A percentile compares a stretch with the other conserved stretches of the same genome.
phyloP scores from a whole-genome alignment of 2,888 invertebrate genomes.

The Drosophila mimica region DNA sequence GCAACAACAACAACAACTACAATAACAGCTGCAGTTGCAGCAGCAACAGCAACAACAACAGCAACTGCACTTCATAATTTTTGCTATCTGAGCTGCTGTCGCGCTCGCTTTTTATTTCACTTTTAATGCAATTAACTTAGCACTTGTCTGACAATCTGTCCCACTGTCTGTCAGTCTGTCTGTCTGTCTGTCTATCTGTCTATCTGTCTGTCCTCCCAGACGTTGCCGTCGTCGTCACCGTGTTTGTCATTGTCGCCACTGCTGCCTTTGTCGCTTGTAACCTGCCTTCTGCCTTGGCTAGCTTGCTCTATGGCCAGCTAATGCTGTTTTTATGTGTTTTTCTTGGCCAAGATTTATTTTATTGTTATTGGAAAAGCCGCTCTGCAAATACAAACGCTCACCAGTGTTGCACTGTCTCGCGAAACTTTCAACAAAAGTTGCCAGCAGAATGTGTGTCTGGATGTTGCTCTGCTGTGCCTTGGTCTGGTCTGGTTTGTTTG shows the following conservation, averaged over 20 bases:
- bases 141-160: constrained; percentile 70
- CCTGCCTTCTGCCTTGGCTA: constrained; percentile 58
- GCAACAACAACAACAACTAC: constrained; percentile 47
- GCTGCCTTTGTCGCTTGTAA: constrained; percentile 30
- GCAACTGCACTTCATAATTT: constrained; percentile 75
- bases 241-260: constrained; percentile 63
- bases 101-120: constrained; percentile 76
- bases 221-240: constrained; percentile 40
- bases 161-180: constrained; percentile 40
- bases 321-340: constrained; percentile 80
- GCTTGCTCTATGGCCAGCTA: constrained; percentile 73
- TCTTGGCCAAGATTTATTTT: constrained; percentile 79
- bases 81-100: constrained; percentile 77
- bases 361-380: constrained; percentile 78
- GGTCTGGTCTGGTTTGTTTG: constrained; percentile 62
- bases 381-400: constrained; percentile 33
- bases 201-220: constrained; percentile 49
- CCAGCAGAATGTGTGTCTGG: constrained; percentile 1
- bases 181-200: constrained; percentile 29
- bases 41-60: constrained; percentile 35
- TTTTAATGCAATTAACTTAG: constrained; percentile 79
- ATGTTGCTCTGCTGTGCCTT: constrained; percentile 9
- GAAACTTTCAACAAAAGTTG: constrained; percentile 74
- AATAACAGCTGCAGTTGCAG: constrained; percentile 35
- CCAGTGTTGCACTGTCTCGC: constrained; percentile 27